Evolutionary conservation across 2,797 vertebrate species (phyloP), one percentile per base, ranked within the genome.

Genomic region (Scarus forsteni): DNA sequence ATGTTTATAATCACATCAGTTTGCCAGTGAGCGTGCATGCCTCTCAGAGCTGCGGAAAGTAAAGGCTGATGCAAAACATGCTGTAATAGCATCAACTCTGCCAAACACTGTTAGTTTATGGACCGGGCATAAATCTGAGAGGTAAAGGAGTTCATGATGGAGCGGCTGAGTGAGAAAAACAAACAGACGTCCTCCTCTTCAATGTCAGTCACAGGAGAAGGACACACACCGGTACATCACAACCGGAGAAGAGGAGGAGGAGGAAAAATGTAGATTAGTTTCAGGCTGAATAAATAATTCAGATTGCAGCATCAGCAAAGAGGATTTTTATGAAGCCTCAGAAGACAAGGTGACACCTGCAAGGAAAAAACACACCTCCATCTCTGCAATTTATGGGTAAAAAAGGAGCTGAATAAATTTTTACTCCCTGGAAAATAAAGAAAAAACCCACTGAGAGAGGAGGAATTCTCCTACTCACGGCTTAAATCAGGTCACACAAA

Each of bases 281-380:
- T 79, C 73, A 75, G 70, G 39, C 42, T 62, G 79, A 73, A 89
- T 86, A 84, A 89, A 88, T 84, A 88, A 89, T 89, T 86, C 84
- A 89, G 70, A 67, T 15, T 79, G 85, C 84, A 68, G 79, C 74
- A 73, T 86, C 84, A 86, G 82, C 80, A 75, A 68, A 73, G 67
- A 55, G 60, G 40, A 58, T 73, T 83, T 78, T 73, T 73, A 79
- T 79, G 81, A 83, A 81, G 70, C 53, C 70, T 73, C 63, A 73
- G 80, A 85, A 56, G 74, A 73, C 82, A 86, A 85, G 84, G 85
- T 86, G 85, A 89, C 84, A 88, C 81, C 74, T 68, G 66, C 1
- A 12, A 70, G 71, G 44, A 60, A 75, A 69, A 67, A 48, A 16
- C 38, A 73, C 60, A 77, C 38, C 53, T 57, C 69, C 10, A 45